Conservation (phyloP, 2,113 vertebrate species). For the Syngnathus typhle region DNA sequence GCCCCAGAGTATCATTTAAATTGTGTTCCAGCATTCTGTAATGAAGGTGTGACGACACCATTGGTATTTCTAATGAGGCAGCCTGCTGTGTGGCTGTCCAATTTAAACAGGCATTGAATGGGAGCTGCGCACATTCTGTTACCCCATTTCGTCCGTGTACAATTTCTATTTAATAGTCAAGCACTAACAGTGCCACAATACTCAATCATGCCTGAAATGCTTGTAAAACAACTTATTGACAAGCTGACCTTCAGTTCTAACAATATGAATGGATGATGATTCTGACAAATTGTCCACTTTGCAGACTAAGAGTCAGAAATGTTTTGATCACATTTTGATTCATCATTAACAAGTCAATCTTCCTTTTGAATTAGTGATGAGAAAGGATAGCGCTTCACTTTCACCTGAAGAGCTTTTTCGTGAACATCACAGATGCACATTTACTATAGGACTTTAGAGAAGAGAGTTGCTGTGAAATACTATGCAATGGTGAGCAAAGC, state of each 20-base stretch:
- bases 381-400: background rate
- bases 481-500: background rate
- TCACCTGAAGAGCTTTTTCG: background rate
- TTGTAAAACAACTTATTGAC: background rate
- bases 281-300: background rate
- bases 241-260: background rate
- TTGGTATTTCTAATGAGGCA: background rate
- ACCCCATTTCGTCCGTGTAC: background rate
- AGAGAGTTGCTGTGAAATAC: background rate
- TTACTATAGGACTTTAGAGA: background rate
- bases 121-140: background rate
- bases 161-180: background rate
- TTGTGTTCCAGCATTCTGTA: background rate
- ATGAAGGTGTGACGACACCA: background rate
- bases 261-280: background rate
- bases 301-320: background rate
- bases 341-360: slow-evolving; percentile 12
- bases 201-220: background rate
- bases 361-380: slow-evolving; percentile 28
- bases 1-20: background rate
- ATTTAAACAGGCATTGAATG: background rate
- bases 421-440: background rate
- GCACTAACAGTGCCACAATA: background rate
- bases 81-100: background rate
- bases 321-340: slow-evolving; percentile 1